Evolutionary conservation across 2,888 invertebrate genomes (phyloP), one percentile per base, ranked within the genome.

Genomic region (Mesorhabditis spiculigera): DNA sequence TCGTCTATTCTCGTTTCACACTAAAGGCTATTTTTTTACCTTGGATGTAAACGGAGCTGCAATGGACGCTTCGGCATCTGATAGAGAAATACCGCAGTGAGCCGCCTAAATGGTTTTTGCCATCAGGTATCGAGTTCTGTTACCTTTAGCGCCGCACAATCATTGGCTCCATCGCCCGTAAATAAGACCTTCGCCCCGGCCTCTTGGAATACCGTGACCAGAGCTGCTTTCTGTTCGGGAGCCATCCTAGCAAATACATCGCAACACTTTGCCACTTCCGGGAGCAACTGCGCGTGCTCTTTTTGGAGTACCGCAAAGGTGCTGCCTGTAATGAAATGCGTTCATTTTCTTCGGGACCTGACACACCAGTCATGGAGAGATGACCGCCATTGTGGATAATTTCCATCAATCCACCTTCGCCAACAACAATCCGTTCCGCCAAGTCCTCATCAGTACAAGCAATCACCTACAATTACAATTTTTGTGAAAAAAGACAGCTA

Each of bases 151-250:
- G 88, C 88, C 4, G 88, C 88, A 74, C 88, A 88, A 78, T 88
- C 88, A 77, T 88, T 88, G 63, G 88, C 88, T n/a, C 88, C 88
- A 74, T 88, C 88, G 4, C 88, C 88, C 50, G 82, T 84, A 72
- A 83, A 87, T 74, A 80, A 84, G 45, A 86, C 82, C 63, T 76
- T 80, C 73, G 79, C 86, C 78, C 79, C 84, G 43, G 85, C 79
- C 16, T 43, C 67, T 67, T 78, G 78, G 0, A 78, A 70, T n/a
- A 72, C 68, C 44, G 74, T 76, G 13, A 78, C 74, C 67, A 93
- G 87, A 84, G 92, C 91, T 62, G 91, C 91, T 86, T 93, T 93
- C 85, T 93, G 89, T 81, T 86, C 87, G 5, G 88, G 87, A 58
- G 86, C 80, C 87, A 87, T 87, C 67, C 87, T 77, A 16, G 87